Percentiles rank a stretch among this genome's conserved stretches.
phyloP scores from a whole-genome alignment of 30 jellyfish, hydroid and myxozoan species.

The Turritopsis rubra region DNA sequence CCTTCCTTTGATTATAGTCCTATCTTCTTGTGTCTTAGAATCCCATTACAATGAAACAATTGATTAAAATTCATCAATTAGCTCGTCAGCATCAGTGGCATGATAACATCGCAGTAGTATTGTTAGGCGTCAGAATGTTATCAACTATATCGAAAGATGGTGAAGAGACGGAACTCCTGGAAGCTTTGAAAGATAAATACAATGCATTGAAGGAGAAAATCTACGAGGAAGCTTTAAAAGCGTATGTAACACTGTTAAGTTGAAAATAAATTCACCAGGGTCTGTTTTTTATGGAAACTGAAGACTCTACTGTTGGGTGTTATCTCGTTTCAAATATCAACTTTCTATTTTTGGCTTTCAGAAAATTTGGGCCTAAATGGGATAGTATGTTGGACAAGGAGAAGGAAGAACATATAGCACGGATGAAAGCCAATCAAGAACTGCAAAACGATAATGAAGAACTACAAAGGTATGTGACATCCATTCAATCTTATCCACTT shows the following conservation, averaged over 20 bases:
- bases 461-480: slow-evolving; percentile 6
- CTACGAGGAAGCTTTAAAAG: slow-evolving; percentile 64
- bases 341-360: too few relatives aligned
- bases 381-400: slow-evolving; percentile 63
- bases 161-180: slow-evolving; percentile 48
- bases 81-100: slow-evolving; percentile 65
- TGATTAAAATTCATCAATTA: slow-evolving; percentile 42
- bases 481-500: too few relatives aligned
- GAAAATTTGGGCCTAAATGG: slow-evolving; percentile 92
- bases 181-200: slow-evolving; percentile 75
- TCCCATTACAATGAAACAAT: slow-evolving; percentile 49
- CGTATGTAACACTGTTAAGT: too few relatives aligned
- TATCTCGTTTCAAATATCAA: too few relatives aligned
- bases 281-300: too few relatives aligned
- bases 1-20: too few relatives aligned
- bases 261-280: background rate
- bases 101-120: slow-evolving; percentile 66
- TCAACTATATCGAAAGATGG: slow-evolving; percentile 18
- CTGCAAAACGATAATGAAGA: background rate
- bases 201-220: slow-evolving; percentile 67
- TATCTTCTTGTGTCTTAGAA: slow-evolving; percentile 21
- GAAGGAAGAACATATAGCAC: slow-evolving; percentile 51
- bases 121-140: slow-evolving; percentile 51
- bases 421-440: slow-evolving; percentile 53
- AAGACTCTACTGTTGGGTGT: too few relatives aligned